These are phyloP conservation scores for Anguilla japonica DNA, from an alignment of 2,113 vertebrate species.

Conservation along the genomic window DNA sequence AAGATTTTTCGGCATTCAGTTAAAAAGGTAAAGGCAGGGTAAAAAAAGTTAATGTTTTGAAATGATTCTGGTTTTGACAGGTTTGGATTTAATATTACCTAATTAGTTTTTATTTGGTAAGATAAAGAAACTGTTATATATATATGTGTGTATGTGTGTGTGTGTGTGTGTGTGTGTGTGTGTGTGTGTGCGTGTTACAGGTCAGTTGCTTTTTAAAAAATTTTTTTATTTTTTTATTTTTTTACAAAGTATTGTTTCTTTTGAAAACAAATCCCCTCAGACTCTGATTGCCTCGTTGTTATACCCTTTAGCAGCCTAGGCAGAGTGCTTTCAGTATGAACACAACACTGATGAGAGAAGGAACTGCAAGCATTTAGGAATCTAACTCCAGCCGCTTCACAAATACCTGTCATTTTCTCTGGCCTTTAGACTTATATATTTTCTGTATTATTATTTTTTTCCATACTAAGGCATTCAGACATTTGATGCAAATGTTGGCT, in stretches of 20 bases:
- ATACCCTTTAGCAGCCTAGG: slow-evolving; percentile 26
- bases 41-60: too few relatives aligned
- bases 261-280: slow-evolving; percentile 41
- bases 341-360: slow-evolving; percentile 43
- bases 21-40: too few relatives aligned
- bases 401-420: slow-evolving; percentile 55
- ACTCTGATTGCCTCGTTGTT: slow-evolving; percentile 34
- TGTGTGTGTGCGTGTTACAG: too few relatives aligned
- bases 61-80: too few relatives aligned
- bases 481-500: slow-evolving; percentile 59
- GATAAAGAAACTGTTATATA: too few relatives aligned
- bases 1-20: too few relatives aligned
- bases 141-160: too few relatives aligned
- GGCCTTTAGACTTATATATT: slow-evolving; percentile 67
- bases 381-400: slow-evolving; percentile 44
- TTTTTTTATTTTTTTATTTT: too few relatives aligned
- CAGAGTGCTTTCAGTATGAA: slow-evolving; percentile 43
- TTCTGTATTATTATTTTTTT: slow-evolving; percentile 50
- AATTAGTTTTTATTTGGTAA: too few relatives aligned
- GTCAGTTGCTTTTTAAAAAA: too few relatives aligned
- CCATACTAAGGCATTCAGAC: slow-evolving; percentile 59
- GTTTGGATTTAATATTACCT: too few relatives aligned
- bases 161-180: too few relatives aligned
- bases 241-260: not conserved
- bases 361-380: slow-evolving; percentile 50